Evolutionary conservation across 2,888 invertebrate genomes (phyloP).

Genomic region (Mimas tiliae): DNA sequence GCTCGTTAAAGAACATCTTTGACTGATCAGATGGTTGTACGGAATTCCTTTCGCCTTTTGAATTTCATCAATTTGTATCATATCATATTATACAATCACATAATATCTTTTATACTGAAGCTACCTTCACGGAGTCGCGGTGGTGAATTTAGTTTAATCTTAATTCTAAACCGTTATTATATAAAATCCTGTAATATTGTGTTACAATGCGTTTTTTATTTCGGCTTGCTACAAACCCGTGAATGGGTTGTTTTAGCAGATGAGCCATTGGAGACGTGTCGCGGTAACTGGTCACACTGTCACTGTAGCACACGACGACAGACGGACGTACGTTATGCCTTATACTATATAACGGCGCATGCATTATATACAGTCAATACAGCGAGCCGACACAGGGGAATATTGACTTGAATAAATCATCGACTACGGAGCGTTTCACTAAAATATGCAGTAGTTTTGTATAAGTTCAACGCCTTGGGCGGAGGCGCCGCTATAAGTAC

Average conservation of each 20-base stretch:
- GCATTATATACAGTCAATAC: conserved; percentile 76
- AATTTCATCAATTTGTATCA: too few species aligned
- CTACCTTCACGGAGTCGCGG: too few species aligned
- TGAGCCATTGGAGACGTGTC: neutral
- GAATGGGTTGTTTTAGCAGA: neutral
- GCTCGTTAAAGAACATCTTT: too few species aligned
- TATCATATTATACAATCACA: too few species aligned
- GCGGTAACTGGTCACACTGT: neutral
- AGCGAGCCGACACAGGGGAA: conserved; percentile 71
- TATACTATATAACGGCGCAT: conserved; percentile 40
- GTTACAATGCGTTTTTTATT: neutral
- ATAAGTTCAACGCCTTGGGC: conserved; percentile 77
- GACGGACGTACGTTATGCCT: conserved; percentile 11
- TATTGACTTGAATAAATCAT: conserved; percentile 80
- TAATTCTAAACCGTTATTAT: too few species aligned
- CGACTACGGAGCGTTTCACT: conserved; percentile 71
- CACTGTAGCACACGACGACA: neutral
- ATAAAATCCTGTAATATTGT: too few species aligned
- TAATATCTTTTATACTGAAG: too few species aligned
- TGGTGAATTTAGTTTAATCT: too few species aligned
- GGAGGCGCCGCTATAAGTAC: conserved; percentile 65
- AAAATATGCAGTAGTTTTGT: conserved; percentile 83
- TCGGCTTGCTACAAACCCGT: neutral
- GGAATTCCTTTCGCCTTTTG: too few species aligned
- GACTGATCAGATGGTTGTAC: too few species aligned